Base-by-base conservation (phyloP, 2,888 invertebrate genomes). In the Patella pellucida region DNA sequence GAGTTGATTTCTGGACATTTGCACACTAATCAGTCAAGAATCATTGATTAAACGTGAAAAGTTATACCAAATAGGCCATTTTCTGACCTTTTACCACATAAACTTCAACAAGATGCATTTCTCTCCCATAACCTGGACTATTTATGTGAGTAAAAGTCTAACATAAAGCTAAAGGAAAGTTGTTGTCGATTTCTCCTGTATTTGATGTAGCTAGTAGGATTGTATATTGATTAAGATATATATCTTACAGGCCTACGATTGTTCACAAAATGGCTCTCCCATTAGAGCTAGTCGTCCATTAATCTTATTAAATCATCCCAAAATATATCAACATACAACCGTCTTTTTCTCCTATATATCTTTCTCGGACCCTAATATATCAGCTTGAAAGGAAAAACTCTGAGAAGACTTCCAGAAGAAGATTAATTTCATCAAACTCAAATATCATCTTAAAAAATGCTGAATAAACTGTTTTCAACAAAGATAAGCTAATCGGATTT, bases 221-320 rank as follows among this genome's bases (percentile, higher is more conserved):
- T 62, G 62, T 23, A 19, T 62, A 62, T 62, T 62, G 62, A 62
- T 62, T 62, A 62, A 62, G 62, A 62, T 62, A 62, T 62, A 62
- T 62, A 62, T 62, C 62, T 62, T 62, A 62, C 62, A 62, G 19
- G 23, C 19, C 23, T 62, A 23, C 23, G 62, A 62, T 62, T 62
- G 23, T 62, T 62, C 62, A 62, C 19, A 62, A 62, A 62, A 62
- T 62, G 62, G 62, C 62, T 62, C 19, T 23, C 62, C 62, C 62
- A 62, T 62, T 62, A 62, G 62, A 62, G 19, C 23, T 23, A 19
- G 19, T 62, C 62, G 19, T 11, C 62, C 62, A 62, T 62, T 62
- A 62, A 62, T 62, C 62, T 62, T 62, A 23, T 62, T 62, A 62
- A 62, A 62, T 62, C 19, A 41, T 11, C 62, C 14, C 62, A 62